phyloP scores from a whole-genome alignment of 2,113 vertebrate species.

The Microcebus murinus region DNA sequence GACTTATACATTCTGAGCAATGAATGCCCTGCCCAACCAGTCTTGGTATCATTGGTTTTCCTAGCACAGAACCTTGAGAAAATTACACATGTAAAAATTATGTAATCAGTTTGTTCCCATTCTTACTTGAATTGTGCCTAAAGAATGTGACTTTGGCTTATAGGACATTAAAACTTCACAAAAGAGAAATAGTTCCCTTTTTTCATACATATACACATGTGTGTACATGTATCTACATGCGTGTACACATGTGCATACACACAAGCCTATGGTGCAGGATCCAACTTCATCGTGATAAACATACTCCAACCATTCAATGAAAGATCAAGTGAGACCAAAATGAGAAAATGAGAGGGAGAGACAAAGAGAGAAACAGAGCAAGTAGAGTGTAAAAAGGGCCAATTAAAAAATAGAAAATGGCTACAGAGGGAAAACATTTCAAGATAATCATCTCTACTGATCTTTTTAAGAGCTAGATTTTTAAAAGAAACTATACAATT shows the following conservation, averaged over 20 bases:
- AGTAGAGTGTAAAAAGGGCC: not conserved
- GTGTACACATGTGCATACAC: rapidly evolving
- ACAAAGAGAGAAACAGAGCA: not conserved
- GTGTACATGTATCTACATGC: not conserved
- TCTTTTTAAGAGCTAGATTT: not conserved
- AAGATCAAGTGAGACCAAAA: not conserved
- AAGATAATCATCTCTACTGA: not conserved
- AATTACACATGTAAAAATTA: not conserved
- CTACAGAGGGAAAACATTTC: not conserved
- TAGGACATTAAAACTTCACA: not conserved
- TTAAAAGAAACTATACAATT: not conserved
- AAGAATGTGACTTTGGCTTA: not conserved
- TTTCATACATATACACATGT: not conserved
- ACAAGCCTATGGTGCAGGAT: not conserved
- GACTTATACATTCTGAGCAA: not conserved
- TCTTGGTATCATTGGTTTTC: not conserved
- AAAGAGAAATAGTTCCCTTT: not conserved
- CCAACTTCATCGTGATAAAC: not conserved
- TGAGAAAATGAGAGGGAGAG: not conserved
- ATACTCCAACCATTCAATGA: not conserved
- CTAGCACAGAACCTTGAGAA: not conserved
- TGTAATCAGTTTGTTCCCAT: not conserved
- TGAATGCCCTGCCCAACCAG: not conserved
- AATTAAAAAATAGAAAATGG: not conserved
- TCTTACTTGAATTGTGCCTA: not conserved